Base-by-base conservation (phyloP, 1,140 invertebrate species). In the Listronotus oregonensis region DNA sequence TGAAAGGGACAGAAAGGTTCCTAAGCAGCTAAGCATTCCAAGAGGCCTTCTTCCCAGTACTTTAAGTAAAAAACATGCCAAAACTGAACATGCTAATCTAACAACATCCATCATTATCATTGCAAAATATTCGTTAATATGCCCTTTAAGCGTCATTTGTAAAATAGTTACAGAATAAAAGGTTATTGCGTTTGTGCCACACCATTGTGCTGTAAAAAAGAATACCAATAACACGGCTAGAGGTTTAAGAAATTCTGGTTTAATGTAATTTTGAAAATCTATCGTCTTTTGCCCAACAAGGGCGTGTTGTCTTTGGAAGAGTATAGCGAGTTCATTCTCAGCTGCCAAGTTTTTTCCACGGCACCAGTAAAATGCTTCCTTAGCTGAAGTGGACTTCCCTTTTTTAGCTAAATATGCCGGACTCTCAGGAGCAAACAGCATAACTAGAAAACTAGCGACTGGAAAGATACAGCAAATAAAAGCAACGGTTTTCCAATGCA, bases 151-250 rank as follows among this genome's bases (percentile, higher is more conserved):
- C 1, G 50, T 37, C 8, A 83, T 80, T 55, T 82, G 77, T 70
- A 84, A 82, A 27, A 86, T 87, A 34, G 82, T 79, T n/a, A 89
- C 86, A 1, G 87, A 86, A 74, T 91, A 91, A 76, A 90, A 92
- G 43, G 85, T 85, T 1, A 91, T 80, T 0, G 87, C 87, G 73
- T 91, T 88, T 0, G 85, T 80, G 0, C 87, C 87, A 12, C 83
- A 82, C 54, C 86, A 85, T 66, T 88, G 87, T 55, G 81, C 80
- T 0, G 84, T 82, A 42, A 86, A 76, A 68, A 88, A 87, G 61
- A 86, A 84, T 15, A 83, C 63, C 9, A 82, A 80, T 71, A 87
- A 80, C 10, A 88, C 83, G 2, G 81, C 57, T 12, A 88, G 71
- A 5, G 87, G 87, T 7, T 37, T 37, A 4, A 37, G 7, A 37